Evolutionary conservation across 2,113 vertebrate species (phyloP).

Genomic region (Herpetotheres cachinnans): DNA sequence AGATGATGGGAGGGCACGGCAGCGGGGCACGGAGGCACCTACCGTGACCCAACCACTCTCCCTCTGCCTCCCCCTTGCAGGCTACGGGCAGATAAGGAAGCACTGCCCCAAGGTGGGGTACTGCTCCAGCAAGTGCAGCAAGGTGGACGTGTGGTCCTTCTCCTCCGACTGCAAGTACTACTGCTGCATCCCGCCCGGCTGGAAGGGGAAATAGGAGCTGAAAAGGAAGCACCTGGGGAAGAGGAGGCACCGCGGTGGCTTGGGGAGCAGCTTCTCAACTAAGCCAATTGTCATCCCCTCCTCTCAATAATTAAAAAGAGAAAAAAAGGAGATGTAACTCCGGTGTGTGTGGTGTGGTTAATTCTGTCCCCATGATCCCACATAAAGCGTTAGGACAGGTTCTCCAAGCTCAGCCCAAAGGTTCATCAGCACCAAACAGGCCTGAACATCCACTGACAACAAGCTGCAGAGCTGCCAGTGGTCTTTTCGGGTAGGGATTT

Average conservation of each 20-base stretch:
- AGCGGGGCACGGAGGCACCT: too few species aligned
- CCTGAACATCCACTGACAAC: background rate
- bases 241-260: background rate
- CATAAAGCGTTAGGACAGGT: fast-evolving
- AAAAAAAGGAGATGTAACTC: background rate
- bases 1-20: too few species aligned
- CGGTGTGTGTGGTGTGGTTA: background rate
- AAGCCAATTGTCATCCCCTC: background rate
- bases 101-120: background rate
- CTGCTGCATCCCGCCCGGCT: background rate
- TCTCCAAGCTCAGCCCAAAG: background rate
- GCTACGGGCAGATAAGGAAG: background rate
- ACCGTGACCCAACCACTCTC: background rate
- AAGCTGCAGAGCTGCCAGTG: background rate
- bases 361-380: background rate
- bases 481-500: background rate
- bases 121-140: background rate
- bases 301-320: background rate
- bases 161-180: background rate
- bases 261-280: background rate
- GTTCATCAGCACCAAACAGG: background rate
- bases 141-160: background rate
- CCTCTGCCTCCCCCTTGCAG: background rate
- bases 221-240: background rate
- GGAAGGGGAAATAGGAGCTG: background rate